Conservation (phyloP, 1,140 invertebrate genomes). For the Heliothis subflexa region DNA sequence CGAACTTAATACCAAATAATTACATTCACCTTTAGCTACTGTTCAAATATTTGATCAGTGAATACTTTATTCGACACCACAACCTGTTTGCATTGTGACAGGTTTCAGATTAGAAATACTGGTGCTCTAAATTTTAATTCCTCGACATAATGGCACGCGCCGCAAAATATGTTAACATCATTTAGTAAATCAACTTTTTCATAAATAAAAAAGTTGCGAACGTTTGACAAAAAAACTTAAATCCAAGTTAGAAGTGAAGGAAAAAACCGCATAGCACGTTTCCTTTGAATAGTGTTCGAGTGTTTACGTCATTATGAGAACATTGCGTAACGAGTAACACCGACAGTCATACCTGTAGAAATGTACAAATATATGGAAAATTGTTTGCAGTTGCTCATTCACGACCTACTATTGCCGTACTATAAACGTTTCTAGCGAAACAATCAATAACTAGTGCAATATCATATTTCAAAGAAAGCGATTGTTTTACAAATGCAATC, state of each 20-base stretch:
- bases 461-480: slow-evolving; percentile 31
- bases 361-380: slow-evolving; percentile 39
- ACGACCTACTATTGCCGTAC: slow-evolving; percentile 5
- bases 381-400: slow-evolving; percentile 34
- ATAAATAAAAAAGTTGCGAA: slow-evolving; percentile 22
- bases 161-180: slow-evolving; percentile 23
- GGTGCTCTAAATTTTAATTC: slow-evolving; percentile 17
- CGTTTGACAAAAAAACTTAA: slow-evolving; percentile 19
- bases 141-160: slow-evolving; percentile 27
- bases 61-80: not conserved
- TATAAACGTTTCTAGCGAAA: slow-evolving; percentile 34
- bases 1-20: not conserved
- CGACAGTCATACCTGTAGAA: slow-evolving; percentile 37
- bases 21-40: not conserved
- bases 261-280: slow-evolving; percentile 34
- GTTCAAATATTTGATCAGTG: no score
- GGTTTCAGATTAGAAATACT: slow-evolving; percentile 1
- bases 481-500: slow-evolving; percentile 39
- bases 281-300: slow-evolving; percentile 27
- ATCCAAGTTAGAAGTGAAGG: slow-evolving; percentile 1
- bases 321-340: slow-evolving; percentile 43
- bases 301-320: slow-evolving; percentile 44
- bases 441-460: slow-evolving; percentile 14
- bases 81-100: slow-evolving; percentile 7
- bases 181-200: slow-evolving; percentile 25